phyloP scores from a whole-genome alignment of 1,140 invertebrate species.

The Tetramorium alpestre region DNA sequence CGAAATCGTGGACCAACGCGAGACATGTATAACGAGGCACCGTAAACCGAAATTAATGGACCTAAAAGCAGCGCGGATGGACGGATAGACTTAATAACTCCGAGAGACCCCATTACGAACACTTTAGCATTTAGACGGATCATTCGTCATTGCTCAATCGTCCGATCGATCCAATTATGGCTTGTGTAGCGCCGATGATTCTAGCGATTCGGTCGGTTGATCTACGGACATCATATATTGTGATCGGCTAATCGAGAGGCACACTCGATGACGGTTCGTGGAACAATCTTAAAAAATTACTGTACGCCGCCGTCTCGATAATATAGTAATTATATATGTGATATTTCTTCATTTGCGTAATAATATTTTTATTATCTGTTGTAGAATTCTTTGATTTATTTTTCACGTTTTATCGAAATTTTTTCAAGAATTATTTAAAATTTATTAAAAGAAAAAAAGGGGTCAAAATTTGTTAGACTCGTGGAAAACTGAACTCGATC shows the following conservation, averaged over 20 bases:
- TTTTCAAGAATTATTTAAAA: background rate
- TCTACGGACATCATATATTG: constrained; percentile 66
- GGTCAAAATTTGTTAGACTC: background rate
- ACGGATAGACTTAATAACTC: constrained; percentile 70
- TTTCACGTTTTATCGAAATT: background rate
- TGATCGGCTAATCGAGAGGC: constrained; percentile 71
- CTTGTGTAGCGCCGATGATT: constrained; percentile 65
- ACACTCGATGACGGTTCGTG: constrained; percentile 51
- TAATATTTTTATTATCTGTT: constrained; percentile 27
- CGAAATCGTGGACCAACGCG: constrained; percentile 34
- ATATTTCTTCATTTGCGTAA: constrained; percentile 21
- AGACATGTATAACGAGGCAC: constrained; percentile 60
- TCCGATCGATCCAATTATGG: constrained; percentile 75
- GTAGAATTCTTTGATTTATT: background rate
- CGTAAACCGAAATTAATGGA: constrained; percentile 70
- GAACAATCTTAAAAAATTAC: constrained; percentile 42
- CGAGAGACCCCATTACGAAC: constrained; percentile 70
- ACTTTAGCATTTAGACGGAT: constrained; percentile 68
- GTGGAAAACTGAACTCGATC: background rate
- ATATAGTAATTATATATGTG: background rate
- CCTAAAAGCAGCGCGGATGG: constrained; percentile 46
- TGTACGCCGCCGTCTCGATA: background rate
- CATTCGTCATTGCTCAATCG: constrained; percentile 76
- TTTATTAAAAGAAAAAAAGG: background rate
- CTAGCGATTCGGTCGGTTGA: constrained; percentile 63